Evolutionary conservation across 2,797 vertebrate genomes (phyloP).

Genomic region (Tragopan temminckii): DNA sequence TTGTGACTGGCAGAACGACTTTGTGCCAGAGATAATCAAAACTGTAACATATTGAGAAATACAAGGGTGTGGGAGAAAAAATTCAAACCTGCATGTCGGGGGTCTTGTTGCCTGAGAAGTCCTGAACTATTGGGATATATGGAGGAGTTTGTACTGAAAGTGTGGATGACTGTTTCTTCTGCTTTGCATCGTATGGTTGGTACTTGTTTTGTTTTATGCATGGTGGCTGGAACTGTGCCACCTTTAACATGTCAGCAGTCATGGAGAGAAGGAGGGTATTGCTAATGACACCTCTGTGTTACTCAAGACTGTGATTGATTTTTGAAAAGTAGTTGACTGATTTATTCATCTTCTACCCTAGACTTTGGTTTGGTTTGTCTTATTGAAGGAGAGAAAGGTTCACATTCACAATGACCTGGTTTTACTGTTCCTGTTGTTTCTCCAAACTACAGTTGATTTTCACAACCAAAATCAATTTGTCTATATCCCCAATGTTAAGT

Average conservation of each 20-base stretch:
- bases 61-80: neutral
- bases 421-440: neutral
- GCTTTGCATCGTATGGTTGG: neutral
- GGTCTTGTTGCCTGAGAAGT: neutral
- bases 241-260: neutral
- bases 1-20: neutral
- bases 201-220: neutral
- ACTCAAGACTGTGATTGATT: neutral
- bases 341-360: neutral
- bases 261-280: neutral
- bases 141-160: neutral
- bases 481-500: neutral
- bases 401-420: fast-evolving
- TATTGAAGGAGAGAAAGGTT: neutral
- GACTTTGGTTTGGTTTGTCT: neutral
- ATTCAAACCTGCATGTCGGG: neutral
- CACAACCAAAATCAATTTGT: neutral
- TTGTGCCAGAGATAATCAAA: neutral
- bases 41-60: neutral
- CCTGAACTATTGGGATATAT: neutral
- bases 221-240: neutral
- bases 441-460: neutral
- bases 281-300: neutral
- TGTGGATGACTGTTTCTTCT: neutral
- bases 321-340: neutral